Evolutionary conservation across 2,113 vertebrate genomes (phyloP).

Genomic region (Pelobates fuscus): DNA sequence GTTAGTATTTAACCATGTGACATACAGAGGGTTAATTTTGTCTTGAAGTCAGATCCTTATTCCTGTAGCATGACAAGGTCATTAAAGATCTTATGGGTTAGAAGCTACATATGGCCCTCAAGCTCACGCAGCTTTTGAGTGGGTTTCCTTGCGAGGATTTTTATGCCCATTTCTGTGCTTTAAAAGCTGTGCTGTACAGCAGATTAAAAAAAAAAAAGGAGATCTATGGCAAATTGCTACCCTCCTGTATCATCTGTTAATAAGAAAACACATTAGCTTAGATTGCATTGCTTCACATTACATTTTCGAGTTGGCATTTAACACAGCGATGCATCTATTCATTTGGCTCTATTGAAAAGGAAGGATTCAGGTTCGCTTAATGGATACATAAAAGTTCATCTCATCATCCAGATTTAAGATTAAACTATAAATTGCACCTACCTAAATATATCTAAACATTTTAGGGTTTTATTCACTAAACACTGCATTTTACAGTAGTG

Average conservation of each 20-base stretch:
- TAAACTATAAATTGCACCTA: too few species aligned
- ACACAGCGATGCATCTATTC: not conserved
- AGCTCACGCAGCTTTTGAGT: slow-evolving; percentile 28
- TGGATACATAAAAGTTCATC: not conserved
- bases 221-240: slow-evolving; percentile 27
- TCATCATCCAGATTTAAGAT: too few species aligned
- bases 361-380: not conserved
- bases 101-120: slow-evolving; percentile 20
- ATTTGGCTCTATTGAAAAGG: not conserved
- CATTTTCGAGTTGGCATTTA: not conserved
- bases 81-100: too few species aligned
- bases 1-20: too few species aligned
- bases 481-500: too few species aligned
- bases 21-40: too few species aligned
- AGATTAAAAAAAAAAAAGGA: slow-evolving; percentile 10
- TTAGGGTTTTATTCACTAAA: too few species aligned
- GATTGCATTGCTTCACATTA: not conserved
- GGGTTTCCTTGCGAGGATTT: slow-evolving; percentile 24
- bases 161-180: slow-evolving; percentile 7
- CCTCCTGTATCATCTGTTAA: slow-evolving; percentile 12
- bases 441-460: too few species aligned
- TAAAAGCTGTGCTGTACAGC: slow-evolving; percentile 16
- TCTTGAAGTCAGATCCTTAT: too few species aligned
- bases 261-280: slow-evolving; percentile 23
- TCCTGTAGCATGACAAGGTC: too few species aligned